Evolutionary conservation across 2,113 vertebrate genomes (phyloP), one percentile per base, ranked within the genome.

Genomic region (Copsychus sechellarum): DNA sequence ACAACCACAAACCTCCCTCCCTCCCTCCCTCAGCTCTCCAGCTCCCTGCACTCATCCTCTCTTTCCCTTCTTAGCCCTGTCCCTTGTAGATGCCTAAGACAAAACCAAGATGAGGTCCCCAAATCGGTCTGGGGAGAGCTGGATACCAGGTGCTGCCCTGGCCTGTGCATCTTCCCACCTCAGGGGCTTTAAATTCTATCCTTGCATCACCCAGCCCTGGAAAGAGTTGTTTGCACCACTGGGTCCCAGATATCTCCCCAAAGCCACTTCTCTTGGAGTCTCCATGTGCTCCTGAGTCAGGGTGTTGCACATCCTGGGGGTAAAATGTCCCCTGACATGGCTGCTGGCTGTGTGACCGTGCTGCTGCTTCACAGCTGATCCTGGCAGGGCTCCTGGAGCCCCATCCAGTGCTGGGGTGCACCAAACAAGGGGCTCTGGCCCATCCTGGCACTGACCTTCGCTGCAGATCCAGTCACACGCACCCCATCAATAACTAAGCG

Each of bases 401-500:
- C n/a, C 56, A 17, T 36, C 40, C 47, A 26, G 0, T 8, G 33
- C 60, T 70, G 40, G 66, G 15, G 9, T 22, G 33, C 29, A 48
- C 62, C 61, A 85, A 57, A 48, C 23, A 22, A 21, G 58, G 51
- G 57, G 48, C 31, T 81, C 29, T 42, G 51, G 33, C 60, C 60
- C 69, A 89, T 71, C 34, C 83, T 48, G 72, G 43, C 67, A 28
- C 29, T 71, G 93, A 96, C 93, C 89, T 96, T 92, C 0, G 0
- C 85, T 73, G 31, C 4, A 11, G 91, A 94, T 29, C 54, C 65
- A 62, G 77, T 94, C 96, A 88, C 79, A 76, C 0, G 19, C 79
- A 72, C 5, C 19, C 53, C 34, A 45, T 97, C 95, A 40, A 96
- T 97, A 96, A 60, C 54, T 7, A n/a, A 85, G 62, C 20, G 56